These are phyloP conservation scores for Arothron firmamentum DNA, from an alignment of 2,113 vertebrate genomes.

Conservation along the genomic window DNA sequence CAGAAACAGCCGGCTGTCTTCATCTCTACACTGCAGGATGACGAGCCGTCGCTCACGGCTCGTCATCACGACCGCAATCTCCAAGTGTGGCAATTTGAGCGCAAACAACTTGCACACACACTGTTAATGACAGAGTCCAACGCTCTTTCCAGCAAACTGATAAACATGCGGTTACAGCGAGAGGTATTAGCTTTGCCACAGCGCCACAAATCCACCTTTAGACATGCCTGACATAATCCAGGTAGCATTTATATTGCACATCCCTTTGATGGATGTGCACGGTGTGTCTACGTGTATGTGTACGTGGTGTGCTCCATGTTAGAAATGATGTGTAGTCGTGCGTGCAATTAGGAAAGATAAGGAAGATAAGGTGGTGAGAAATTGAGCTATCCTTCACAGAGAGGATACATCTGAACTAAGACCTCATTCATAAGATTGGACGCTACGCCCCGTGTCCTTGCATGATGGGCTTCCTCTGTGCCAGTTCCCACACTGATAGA, in stretches of 20 bases:
- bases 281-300: slow-evolving; percentile 12
- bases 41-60: slow-evolving; percentile 32
- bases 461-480: slow-evolving; percentile 27
- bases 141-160: background rate
- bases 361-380: slow-evolving; percentile 29
- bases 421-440: slow-evolving; percentile 17
- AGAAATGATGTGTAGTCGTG: slow-evolving; percentile 20
- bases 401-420: slow-evolving; percentile 26
- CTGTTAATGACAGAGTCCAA: background rate
- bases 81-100: slow-evolving; percentile 7
- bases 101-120: slow-evolving; percentile 10
- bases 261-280: slow-evolving; percentile 40
- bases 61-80: slow-evolving; percentile 29
- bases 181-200: slow-evolving; percentile 11
- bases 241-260: slow-evolving; percentile 49
- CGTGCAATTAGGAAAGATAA: slow-evolving; percentile 7
- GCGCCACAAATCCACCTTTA: slow-evolving; percentile 26
- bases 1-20: slow-evolving; percentile 42
- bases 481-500: slow-evolving; percentile 60
- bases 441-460: slow-evolving; percentile 31
- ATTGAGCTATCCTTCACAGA: slow-evolving; percentile 34
- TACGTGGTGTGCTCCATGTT: slow-evolving; percentile 14
- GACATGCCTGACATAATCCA: slow-evolving; percentile 29
- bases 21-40: slow-evolving; percentile 18
- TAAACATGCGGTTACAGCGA: slow-evolving; percentile 19